A percentile compares a stretch with the other conserved stretches of the same genome.
Conservation (phyloP, 2,113 vertebrate genomes). For the pig (Sus scrofa) region DNA sequence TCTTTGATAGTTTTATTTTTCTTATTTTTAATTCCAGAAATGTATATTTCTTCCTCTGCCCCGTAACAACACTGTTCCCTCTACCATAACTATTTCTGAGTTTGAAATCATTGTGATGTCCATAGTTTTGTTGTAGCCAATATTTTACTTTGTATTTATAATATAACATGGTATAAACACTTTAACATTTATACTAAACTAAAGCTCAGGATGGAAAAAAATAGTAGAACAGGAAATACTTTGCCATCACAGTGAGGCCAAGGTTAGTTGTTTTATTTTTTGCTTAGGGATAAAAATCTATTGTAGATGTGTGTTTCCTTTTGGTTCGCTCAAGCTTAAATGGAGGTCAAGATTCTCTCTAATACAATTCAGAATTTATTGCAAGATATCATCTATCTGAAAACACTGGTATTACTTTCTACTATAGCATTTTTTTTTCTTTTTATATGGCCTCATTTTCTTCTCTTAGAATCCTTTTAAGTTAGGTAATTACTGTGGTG, state of each 20-base stretch:
- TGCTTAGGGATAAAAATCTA: constrained; percentile 3
- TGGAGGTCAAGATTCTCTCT: neutral
- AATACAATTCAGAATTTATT: neutral
- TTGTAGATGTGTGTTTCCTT: neutral
- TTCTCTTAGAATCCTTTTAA: neutral
- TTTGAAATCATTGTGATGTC: constrained; percentile 24
- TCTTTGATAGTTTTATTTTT: neutral
- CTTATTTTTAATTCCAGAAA: neutral
- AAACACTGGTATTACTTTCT: neutral
- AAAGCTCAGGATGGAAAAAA: neutral
- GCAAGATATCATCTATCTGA: neutral
- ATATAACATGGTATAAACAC: neutral
- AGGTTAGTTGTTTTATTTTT: constrained; percentile 28
- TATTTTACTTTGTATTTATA: neutral
- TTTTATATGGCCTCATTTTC: neutral
- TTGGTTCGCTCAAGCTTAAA: neutral
- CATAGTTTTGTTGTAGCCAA: neutral
- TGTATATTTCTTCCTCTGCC: neutral
- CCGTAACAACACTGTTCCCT: neutral
- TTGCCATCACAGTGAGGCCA: neutral
- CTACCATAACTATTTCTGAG: neutral
- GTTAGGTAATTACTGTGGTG: neutral
- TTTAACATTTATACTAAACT: constrained; percentile 17
- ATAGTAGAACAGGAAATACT: neutral
- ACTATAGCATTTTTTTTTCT: neutral